These are phyloP conservation scores for Dasyornis broadbenti DNA, from an alignment of 2,113 vertebrate species.

Conservation along the genomic window DNA sequence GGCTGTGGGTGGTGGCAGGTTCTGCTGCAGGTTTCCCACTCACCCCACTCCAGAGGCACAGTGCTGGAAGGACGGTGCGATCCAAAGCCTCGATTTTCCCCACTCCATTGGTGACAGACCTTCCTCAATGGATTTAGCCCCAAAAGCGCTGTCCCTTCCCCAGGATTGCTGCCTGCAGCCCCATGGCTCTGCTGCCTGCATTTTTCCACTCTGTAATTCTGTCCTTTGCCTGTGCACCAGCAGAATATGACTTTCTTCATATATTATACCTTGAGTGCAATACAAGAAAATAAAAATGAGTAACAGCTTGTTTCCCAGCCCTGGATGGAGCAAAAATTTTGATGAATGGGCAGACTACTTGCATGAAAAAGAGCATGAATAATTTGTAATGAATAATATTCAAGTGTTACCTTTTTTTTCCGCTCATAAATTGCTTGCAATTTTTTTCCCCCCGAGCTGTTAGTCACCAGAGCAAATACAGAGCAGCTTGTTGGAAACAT, in stretches of 20 bases:
- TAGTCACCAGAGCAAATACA: conserved; percentile 32
- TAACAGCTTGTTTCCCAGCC: conserved; percentile 48
- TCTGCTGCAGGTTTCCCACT: background rate
- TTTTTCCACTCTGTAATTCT: background rate
- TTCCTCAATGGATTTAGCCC: background rate
- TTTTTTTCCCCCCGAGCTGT: background rate
- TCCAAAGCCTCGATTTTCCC: background rate
- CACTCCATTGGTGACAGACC: rapidly evolving
- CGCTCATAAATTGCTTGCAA: conserved; percentile 48
- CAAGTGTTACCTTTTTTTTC: conserved; percentile 40
- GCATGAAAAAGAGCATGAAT: conserved; percentile 53
- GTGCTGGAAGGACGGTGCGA: background rate
- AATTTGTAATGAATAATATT: conserved; percentile 59
- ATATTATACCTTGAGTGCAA: conserved; percentile 22
- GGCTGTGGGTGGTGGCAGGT: background rate
- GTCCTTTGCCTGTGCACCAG: background rate
- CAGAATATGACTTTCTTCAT: conserved; percentile 4
- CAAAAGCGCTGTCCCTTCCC: background rate
- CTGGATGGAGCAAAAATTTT: conserved; percentile 56
- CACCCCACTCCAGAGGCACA: rapidly evolving
- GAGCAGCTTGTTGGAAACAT: conserved; percentile 6
- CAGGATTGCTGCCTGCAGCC: background rate
- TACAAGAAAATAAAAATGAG: conserved; percentile 60
- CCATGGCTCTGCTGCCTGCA: background rate
- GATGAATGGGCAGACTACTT: conserved; percentile 50